A percentile compares a stretch with the other conserved stretches of the same genome.
Evolutionary conservation across 2,797 vertebrate species (phyloP).

Genomic region (Jordanella pulchra): DNA sequence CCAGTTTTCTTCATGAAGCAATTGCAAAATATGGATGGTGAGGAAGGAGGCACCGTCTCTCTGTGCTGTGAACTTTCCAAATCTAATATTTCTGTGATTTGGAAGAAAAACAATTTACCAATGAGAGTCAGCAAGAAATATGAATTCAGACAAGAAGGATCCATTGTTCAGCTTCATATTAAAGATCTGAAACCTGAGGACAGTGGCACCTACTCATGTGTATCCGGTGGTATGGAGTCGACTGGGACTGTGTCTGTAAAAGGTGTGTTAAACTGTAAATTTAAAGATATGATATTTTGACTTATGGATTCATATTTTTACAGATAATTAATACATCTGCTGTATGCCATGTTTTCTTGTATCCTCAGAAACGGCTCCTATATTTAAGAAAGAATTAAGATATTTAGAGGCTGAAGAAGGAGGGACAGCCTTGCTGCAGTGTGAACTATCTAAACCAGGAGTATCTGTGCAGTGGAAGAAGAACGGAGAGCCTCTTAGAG

Average conservation of each 20-base stretch:
- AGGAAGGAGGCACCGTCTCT: constrained; percentile 75
- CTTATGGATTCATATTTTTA: no score
- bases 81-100: constrained; percentile 62
- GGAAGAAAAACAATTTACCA: constrained; percentile 81
- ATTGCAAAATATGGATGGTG: constrained; percentile 73
- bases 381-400: constrained; percentile 78
- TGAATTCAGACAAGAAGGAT: constrained; percentile 60
- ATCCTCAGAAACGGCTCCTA: constrained; percentile 62
- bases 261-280: constrained; percentile 48
- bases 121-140: constrained; percentile 80
- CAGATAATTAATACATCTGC: not conserved
- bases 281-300: not conserved
- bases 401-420: constrained; percentile 53
- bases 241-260: constrained; percentile 66
- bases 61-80: constrained; percentile 82
- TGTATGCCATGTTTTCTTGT: not conserved
- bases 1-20: constrained; percentile 45
- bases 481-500: constrained; percentile 76
- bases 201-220: constrained; percentile 83
- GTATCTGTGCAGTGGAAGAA: constrained; percentile 77
- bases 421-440: constrained; percentile 51
- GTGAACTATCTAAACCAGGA: constrained; percentile 78
- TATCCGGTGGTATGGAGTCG: constrained; percentile 68
- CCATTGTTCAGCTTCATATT: constrained; percentile 26
- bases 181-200: constrained; percentile 80